phyloP scores from a whole-genome alignment of 1,140 invertebrate genomes.

The Drosophila kurseongensis region DNA sequence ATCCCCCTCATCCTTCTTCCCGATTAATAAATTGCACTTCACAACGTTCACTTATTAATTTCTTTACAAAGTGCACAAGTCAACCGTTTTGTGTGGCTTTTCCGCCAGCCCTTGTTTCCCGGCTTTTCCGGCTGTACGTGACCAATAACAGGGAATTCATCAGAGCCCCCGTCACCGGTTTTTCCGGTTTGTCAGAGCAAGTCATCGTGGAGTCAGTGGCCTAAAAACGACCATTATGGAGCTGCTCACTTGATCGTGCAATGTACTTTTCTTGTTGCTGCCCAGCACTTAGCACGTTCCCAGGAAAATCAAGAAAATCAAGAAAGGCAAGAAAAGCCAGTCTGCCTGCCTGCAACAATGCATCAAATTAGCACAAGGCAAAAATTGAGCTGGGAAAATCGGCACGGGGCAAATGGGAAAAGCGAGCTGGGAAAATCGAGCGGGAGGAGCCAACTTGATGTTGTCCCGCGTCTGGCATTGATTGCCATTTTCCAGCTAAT shows the following conservation, averaged over 20 bases:
- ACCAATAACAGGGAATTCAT: constrained; percentile 75
- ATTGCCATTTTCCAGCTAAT: constrained; percentile 67
- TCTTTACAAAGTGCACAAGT: constrained; percentile 76
- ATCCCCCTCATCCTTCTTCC: constrained; percentile 3
- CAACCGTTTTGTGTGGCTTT: constrained; percentile 46
- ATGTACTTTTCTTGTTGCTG: constrained; percentile 73
- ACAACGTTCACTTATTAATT: constrained; percentile 78
- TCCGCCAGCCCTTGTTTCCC: constrained; percentile 10
- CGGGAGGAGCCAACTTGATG: constrained; percentile 9
- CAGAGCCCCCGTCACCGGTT: constrained; percentile 17
- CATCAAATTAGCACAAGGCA: constrained; percentile 44
- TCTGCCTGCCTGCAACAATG: constrained; percentile 29
- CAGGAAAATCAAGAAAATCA: constrained; percentile 4
- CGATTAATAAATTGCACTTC: constrained; percentile 78
- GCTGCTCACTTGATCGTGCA: constrained; percentile 84
- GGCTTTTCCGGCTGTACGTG: constrained; percentile 58
- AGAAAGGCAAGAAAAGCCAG: not conserved
- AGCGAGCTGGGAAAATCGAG: constrained; percentile 3
- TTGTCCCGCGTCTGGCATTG: constrained; percentile 65
- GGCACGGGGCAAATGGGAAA: not conserved
- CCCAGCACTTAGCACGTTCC: constrained; percentile 71
- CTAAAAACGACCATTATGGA: constrained; percentile 77
- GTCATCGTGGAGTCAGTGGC: constrained; percentile 79
- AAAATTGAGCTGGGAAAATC: constrained; percentile 12
- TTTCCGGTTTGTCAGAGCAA: constrained; percentile 34